A percentile compares a stretch with the other conserved stretches of the same genome.
Conservation (phyloP, 1,140 invertebrate species). For the Trachymyrmex septentrionalis region DNA sequence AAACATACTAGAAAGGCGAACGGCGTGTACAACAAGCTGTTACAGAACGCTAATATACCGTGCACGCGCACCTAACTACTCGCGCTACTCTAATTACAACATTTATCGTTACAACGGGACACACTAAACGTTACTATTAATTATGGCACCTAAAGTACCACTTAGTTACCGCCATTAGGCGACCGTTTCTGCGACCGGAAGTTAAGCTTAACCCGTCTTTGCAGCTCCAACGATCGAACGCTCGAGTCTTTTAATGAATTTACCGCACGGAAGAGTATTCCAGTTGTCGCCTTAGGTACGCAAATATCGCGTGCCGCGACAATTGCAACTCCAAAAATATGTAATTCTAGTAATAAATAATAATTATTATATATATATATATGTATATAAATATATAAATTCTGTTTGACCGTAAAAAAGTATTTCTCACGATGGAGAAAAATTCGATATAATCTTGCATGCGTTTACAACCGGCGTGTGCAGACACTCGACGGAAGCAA, state of each 20-base stretch:
- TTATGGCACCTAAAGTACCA: constrained; percentile 60
- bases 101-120: constrained; percentile 63
- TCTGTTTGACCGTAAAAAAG: not conserved
- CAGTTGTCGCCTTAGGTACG: not conserved
- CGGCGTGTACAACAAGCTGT: constrained; percentile 59
- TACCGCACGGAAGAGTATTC: constrained; percentile 8
- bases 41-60: constrained; percentile 60
- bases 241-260: constrained; percentile 49
- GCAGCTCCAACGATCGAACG: constrained; percentile 33
- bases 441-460: not conserved
- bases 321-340: not conserved
- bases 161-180: constrained; percentile 60
- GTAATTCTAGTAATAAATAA: not conserved
- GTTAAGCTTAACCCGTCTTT: constrained; percentile 34
- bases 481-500: constrained; percentile 5
- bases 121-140: constrained; percentile 65
- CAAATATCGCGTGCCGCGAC: not conserved
- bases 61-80: constrained; percentile 38
- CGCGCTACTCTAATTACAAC: constrained; percentile 56
- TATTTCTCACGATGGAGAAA: not conserved
- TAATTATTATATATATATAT: not conserved
- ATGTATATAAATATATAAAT: not conserved
- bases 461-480: not conserved
- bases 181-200: constrained; percentile 12
- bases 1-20: constrained; percentile 35